These are phyloP conservation scores for Diglossa cyanea DNA, from an alignment of 2,797 vertebrate genomes.

Conservation along the genomic window DNA sequence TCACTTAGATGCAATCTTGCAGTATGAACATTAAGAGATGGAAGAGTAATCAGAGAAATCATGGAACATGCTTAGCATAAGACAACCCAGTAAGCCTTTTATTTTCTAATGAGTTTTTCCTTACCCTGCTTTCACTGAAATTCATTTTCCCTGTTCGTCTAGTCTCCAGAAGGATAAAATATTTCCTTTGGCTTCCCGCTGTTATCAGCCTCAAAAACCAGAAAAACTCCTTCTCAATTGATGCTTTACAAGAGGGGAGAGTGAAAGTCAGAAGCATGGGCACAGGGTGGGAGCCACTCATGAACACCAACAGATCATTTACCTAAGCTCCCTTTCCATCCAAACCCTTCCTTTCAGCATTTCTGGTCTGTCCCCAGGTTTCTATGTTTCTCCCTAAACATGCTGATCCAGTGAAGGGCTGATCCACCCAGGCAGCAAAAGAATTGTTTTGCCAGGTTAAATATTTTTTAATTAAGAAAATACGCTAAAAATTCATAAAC, in stretches of 20 bases:
- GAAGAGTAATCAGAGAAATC: background rate
- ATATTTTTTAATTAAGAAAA: background rate
- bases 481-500: background rate
- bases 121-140: background rate
- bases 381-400: background rate
- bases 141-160: background rate
- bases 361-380: background rate
- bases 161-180: background rate
- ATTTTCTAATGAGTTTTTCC: background rate
- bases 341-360: background rate
- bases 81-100: background rate
- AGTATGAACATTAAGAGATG: background rate
- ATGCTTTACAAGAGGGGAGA: background rate
- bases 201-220: background rate
- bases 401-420: background rate
- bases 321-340: background rate
- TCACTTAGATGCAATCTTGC: background rate
- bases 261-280: background rate
- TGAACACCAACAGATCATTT: background rate
- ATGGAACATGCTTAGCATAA: background rate
- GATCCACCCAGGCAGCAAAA: background rate
- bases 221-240: background rate
- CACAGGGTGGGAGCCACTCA: background rate
- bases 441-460: background rate
- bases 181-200: background rate